Percentiles rank a stretch among this genome's conserved stretches.
These are phyloP conservation scores for Torymus tubicola DNA, from an alignment of 2,888 invertebrate species.

Conservation along the genomic window DNA sequence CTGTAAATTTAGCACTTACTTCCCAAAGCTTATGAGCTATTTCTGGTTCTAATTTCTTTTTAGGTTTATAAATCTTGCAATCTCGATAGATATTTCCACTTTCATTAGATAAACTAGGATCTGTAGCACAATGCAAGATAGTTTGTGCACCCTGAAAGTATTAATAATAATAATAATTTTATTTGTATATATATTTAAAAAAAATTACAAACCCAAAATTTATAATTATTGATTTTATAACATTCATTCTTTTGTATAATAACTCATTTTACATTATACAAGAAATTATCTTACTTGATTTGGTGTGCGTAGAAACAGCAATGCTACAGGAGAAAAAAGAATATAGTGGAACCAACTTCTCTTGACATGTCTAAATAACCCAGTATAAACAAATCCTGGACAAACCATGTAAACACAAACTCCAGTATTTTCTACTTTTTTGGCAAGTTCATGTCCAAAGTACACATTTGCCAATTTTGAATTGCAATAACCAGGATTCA, in stretches of 20 bases:
- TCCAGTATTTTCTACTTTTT: conserved; percentile 78
- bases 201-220: too few relatives aligned
- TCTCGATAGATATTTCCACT: conserved; percentile 87
- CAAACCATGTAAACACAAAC: conserved; percentile 84
- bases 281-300: conserved; percentile 80
- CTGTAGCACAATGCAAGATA: conserved; percentile 86
- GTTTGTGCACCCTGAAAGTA: conserved; percentile 86
- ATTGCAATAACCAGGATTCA: conserved; percentile 84
- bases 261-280: neutral
- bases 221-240: too few relatives aligned
- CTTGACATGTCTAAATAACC: conserved; percentile 82
- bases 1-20: conserved; percentile 80
- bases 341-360: conserved; percentile 86
- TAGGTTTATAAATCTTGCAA: conserved; percentile 82
- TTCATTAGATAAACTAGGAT: conserved; percentile 79
- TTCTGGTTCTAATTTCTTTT: conserved; percentile 80
- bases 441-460: conserved; percentile 83
- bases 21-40: conserved; percentile 84
- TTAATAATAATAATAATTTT: too few relatives aligned
- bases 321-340: conserved; percentile 83
- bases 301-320: conserved; percentile 85
- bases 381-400: conserved; percentile 89
- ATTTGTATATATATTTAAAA: too few relatives aligned
- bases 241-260: too few relatives aligned
- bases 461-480: conserved; percentile 88